phyloP scores from a whole-genome alignment of 2,888 invertebrate species.

The Ischnura elegans region DNA sequence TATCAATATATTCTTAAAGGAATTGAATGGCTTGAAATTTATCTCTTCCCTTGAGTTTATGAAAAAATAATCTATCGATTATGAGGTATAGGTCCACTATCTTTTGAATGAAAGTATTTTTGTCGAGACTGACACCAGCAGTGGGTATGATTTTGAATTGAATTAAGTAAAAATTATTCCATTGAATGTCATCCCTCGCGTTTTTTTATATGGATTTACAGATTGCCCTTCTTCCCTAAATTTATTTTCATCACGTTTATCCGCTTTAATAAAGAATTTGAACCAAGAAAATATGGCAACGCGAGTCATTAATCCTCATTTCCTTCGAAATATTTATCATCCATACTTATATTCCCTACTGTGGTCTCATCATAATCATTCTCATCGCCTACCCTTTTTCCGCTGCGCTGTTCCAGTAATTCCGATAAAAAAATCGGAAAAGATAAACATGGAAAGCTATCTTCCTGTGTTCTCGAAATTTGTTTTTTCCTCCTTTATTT shows the following conservation, averaged over 20 bases:
- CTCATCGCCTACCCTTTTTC: not conserved
- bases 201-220: too few relatives aligned
- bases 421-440: not conserved
- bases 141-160: too few relatives aligned
- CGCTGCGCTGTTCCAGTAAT: not conserved
- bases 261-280: not conserved
- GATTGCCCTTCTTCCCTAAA: not conserved
- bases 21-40: too few relatives aligned
- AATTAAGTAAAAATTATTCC: too few relatives aligned
- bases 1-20: too few relatives aligned
- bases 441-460: not conserved
- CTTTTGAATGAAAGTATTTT: too few relatives aligned
- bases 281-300: too few relatives aligned
- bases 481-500: constrained; percentile 17
- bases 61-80: too few relatives aligned
- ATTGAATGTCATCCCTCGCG: too few relatives aligned
- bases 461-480: not conserved
- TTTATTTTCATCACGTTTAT: not conserved
- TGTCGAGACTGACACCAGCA: too few relatives aligned
- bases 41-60: too few relatives aligned
- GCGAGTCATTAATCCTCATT: not conserved
- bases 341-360: not conserved
- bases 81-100: too few relatives aligned
- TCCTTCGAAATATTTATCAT: not conserved
- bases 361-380: not conserved